Conservation (phyloP, 1,140 invertebrate genomes). For the Bombus sibiricus region DNA sequence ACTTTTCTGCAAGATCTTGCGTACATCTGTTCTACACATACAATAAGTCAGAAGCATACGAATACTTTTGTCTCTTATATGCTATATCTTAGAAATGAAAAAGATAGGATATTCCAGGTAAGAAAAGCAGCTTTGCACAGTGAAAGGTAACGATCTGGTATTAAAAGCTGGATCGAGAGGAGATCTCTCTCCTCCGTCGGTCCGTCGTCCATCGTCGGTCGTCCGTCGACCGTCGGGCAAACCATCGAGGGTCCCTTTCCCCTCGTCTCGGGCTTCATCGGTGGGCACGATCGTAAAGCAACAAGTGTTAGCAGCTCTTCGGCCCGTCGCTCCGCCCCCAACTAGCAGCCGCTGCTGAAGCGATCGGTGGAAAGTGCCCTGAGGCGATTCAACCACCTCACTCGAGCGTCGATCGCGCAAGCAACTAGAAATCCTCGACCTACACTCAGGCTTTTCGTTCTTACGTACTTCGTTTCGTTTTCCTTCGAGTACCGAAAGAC, state of each 20-base stretch:
- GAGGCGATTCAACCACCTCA: conserved; percentile 81
- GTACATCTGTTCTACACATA: too few relatives aligned
- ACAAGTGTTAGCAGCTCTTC: conserved; percentile 76
- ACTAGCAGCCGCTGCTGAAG: conserved; percentile 63
- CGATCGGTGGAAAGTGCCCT: conserved; percentile 78
- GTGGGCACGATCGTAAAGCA: conserved; percentile 69
- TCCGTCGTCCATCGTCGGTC: background rate
- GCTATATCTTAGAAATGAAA: too few relatives aligned
- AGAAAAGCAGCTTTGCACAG: too few relatives aligned
- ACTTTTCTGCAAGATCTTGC: too few relatives aligned
- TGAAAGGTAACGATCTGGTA: too few relatives aligned
- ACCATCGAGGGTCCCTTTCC: conserved; percentile 43
- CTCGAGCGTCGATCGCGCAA: conserved; percentile 78
- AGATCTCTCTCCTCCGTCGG: background rate
- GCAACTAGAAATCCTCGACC: conserved; percentile 49
- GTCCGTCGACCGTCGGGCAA: background rate
- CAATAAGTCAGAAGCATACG: too few relatives aligned
- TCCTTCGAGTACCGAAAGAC: background rate
- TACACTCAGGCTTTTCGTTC: conserved; percentile 25
- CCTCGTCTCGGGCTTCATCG: conserved; percentile 48
- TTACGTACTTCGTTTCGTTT: background rate
- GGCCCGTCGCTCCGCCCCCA: conserved; percentile 73
- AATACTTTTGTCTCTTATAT: too few relatives aligned
- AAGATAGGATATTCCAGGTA: too few relatives aligned
- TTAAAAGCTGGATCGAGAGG: too few relatives aligned